phyloP scores from a whole-genome alignment of 2,888 invertebrate species.

The Pecten maximus region DNA sequence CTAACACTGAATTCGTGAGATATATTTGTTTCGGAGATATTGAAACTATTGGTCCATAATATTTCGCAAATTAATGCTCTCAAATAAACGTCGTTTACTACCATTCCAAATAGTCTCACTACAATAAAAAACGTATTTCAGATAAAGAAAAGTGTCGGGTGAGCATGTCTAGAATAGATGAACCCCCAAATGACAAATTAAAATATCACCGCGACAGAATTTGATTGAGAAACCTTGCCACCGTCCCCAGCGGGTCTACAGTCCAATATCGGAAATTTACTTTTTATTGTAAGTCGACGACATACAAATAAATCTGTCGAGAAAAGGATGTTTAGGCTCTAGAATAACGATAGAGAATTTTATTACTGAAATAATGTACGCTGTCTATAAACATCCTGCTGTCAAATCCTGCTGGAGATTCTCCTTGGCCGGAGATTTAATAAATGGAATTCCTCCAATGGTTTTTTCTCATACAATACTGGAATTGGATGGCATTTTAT shows the following conservation, averaged over 20 bases:
- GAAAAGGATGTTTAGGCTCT: neutral
- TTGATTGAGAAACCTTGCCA: neutral
- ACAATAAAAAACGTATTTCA: neutral
- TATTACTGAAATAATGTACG: neutral
- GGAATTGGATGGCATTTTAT: neutral
- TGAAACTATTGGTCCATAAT: neutral
- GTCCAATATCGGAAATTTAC: conserved; percentile 7
- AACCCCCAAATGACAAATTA: neutral
- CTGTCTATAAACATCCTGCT: neutral
- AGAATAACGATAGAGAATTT: neutral
- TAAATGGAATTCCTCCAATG: neutral
- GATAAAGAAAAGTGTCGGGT: neutral
- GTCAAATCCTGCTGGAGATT: neutral
- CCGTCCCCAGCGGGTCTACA: neutral
- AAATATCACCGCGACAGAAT: neutral
- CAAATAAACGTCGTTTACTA: neutral
- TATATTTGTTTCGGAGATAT: too few species aligned
- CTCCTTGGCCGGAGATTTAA: neutral
- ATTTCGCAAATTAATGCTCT: neutral
- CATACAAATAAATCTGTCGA: neutral
- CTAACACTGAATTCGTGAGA: too few species aligned
- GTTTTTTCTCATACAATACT: neutral
- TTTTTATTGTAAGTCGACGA: conserved; percentile 27
- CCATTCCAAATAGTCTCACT: neutral
- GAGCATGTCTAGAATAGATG: neutral